Evolutionary conservation across 2,888 invertebrate genomes (phyloP), one percentile per base, ranked within the genome.

Genomic region (Nymphalis polychloros): DNA sequence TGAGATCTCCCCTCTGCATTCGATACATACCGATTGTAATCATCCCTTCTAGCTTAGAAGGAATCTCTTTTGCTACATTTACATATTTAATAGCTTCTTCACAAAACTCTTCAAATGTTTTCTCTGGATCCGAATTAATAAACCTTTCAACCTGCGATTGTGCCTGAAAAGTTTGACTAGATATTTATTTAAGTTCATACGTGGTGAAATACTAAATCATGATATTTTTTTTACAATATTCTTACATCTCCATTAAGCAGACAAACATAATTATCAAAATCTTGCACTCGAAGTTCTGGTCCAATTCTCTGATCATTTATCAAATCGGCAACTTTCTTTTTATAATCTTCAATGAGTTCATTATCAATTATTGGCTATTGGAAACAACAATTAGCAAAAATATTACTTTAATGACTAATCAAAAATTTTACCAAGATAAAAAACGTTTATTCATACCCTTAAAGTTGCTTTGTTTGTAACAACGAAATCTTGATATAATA

Each of bases 1-100:
- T 96, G 46, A 98, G 90, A 65, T 96, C 96, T 60, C 93, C 94
- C 66, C 98, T 94, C 84, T 97, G 95, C 83, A 98, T 95, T 80
- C 97, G 96, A 83, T 97, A 98, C 89, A 98, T 94, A 10, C 97
- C 97, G 80, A 97, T 95, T 20, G 95, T 94, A 20, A 96, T 93
- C 0, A 96, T 95, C 70, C 95, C 94, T 74, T 95, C 94, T 46
- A 94, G 85, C 53, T 89, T 87, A 1, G 90, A 86, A 1, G 95
- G 94, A 70, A 96, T 95, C 68, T 93, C 93, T 64, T 92, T 92
- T 55, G 94, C 93, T 27, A 96, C 84, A n/a, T 93, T 86, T 55
- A 95, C 94, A 76, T 95, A 96, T 73, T 94, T 93, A 6, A 94
- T 86, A 5, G 96, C 92, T 76, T 94, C 92, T 0, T 84, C 89